Evolutionary conservation across 2,888 invertebrate species (phyloP), one percentile per base, ranked within the genome.

Genomic region (Chydorus sphaericus): DNA sequence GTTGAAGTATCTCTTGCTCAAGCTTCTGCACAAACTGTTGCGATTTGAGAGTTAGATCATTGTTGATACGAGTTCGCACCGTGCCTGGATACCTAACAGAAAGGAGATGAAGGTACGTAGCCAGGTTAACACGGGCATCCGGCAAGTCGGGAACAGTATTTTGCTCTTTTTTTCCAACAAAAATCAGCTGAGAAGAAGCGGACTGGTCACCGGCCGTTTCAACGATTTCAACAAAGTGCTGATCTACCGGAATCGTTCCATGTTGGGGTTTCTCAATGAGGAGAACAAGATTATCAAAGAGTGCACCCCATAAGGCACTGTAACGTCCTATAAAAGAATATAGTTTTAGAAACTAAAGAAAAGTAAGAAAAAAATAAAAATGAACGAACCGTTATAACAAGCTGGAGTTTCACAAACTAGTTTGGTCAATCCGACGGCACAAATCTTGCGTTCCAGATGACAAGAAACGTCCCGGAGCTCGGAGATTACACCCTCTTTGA

Each of bases 211-310:
- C 86, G 10, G 84, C 81, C 20, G 82, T 73, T 65, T 90, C 90
- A 63, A 93, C 92, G 30, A 88, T 80, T 65, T 91, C 92, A 14
- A 89, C 77, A 70, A 88, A 85, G 62, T 77, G 72, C 68, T 89
- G 86, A 66, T 90, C 91, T 4, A 85, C 85, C 0, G 80, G 76
- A 3, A 70, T 60, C 1, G 78, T 78, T 62, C 84, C 82, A 72
- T 93, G 92, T 37, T 82, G 79, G 0, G 93, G 92, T 63, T 91
- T 72, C 73, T 96, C 94, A 70, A 93, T 90, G 63, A 93, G 75
- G 55, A 84, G 81, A 36, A 96, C 78, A 59, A 96, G 69, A 1
- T 85, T 80, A 73, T 88, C 73, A 33, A 79, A 69, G 49, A 77
- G 62, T 11, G 69, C 68, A 7, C 69, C 64, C 75, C 76, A 56